phyloP scores from a whole-genome alignment of 1,140 invertebrate genomes.

The Cephus cinctus region DNA sequence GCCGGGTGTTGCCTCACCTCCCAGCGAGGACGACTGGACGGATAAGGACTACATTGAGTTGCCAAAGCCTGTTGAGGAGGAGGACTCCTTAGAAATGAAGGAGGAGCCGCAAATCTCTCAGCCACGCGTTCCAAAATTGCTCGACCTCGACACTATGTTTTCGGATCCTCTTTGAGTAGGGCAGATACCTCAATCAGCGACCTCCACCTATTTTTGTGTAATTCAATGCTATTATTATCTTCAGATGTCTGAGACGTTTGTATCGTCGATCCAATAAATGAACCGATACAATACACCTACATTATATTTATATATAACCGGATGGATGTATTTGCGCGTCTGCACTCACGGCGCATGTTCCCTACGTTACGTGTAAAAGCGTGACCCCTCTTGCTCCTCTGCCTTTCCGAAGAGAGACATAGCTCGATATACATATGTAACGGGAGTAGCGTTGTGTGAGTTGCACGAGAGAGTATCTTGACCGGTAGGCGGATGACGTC shows the following conservation, averaged over 20 bases:
- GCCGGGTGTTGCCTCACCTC: conserved; percentile 35
- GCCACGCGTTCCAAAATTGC: not conserved
- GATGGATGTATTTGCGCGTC: not conserved
- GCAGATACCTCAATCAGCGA: conserved; percentile 2
- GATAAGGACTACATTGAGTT: conserved; percentile 60
- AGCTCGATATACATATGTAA: too few species aligned
- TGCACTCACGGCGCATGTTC: too few species aligned
- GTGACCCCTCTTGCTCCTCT: too few species aligned
- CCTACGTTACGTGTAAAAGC: too few species aligned
- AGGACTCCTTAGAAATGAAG: too few species aligned
- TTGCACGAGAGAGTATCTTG: conserved; percentile 5
- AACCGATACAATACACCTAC: not conserved
- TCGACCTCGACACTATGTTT: conserved; percentile 4
- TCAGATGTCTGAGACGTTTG: conserved; percentile 1
- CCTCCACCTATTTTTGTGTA: conserved; percentile 5
- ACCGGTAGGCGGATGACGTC: conserved; percentile 44
- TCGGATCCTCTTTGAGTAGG: not conserved
- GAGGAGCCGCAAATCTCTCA: not conserved
- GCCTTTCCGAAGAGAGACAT: too few species aligned
- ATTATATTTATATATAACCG: not conserved
- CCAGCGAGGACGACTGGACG: conserved; percentile 55
- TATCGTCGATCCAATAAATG: not conserved
- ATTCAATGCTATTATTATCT: conserved; percentile 6
- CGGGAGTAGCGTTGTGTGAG: not conserved
- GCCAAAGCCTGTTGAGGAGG: conserved; percentile 22